Evolutionary conservation across 2,113 vertebrate genomes (phyloP).

Genomic region (Mohoua ochrocephala): DNA sequence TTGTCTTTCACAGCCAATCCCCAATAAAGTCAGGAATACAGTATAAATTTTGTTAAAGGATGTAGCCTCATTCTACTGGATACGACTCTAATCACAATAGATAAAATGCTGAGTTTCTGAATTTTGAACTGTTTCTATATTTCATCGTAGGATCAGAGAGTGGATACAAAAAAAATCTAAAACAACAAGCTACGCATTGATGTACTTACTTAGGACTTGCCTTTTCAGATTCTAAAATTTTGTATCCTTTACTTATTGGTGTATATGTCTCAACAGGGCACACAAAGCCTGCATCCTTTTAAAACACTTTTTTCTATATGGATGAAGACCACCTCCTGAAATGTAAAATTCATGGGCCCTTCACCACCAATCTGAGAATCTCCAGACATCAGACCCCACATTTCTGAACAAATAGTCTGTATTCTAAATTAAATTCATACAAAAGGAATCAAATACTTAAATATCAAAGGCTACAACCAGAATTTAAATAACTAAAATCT

Average conservation of each 20-base stretch:
- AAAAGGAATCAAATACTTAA: neutral
- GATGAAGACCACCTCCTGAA: neutral
- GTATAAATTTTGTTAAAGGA: neutral
- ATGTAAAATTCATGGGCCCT: neutral
- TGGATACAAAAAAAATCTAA: accelerated
- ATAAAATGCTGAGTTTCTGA: neutral
- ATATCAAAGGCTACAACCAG: neutral
- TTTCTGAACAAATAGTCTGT: neutral
- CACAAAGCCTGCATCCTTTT: neutral
- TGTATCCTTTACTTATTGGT: neutral
- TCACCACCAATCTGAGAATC: neutral
- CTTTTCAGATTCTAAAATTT: neutral
- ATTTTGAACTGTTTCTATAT: neutral
- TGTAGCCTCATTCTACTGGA: neutral
- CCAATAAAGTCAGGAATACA: neutral
- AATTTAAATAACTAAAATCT: neutral
- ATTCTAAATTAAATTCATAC: neutral
- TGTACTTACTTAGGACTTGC: neutral
- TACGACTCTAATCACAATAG: neutral
- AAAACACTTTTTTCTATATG: neutral
- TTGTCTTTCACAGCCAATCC: neutral
- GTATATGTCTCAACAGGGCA: neutral
- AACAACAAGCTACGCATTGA: neutral
- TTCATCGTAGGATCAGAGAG: neutral
- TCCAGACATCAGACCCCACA: neutral